Conservation (phyloP, 1,140 invertebrate species). For the Drosophila navojoa region DNA sequence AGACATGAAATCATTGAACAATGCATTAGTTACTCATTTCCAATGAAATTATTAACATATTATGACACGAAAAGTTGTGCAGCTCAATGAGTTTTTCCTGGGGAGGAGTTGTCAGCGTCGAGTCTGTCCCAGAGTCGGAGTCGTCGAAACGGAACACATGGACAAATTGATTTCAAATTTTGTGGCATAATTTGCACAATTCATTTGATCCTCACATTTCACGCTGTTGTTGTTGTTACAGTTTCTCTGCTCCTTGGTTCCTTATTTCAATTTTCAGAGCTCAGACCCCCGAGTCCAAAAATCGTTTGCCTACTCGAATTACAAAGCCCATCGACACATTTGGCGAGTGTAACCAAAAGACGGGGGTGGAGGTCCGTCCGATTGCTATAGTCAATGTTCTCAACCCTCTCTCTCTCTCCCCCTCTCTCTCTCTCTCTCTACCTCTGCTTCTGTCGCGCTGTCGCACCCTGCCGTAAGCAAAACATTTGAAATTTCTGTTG, state of each 20-base stretch:
- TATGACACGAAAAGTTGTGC: too few species aligned
- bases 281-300: conserved; percentile 19
- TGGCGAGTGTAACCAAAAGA: background rate
- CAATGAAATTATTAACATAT: too few species aligned
- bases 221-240: conserved; percentile 46
- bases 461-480: conserved; percentile 31
- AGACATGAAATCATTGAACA: too few species aligned
- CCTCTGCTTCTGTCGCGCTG: background rate
- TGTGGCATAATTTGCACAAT: conserved; percentile 70
- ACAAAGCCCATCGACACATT: conserved; percentile 67
- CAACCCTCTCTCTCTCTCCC: background rate
- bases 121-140: too few species aligned
- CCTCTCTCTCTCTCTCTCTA: background rate
- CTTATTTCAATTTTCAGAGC: conserved; percentile 28
- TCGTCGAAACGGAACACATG: conserved; percentile 61
- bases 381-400: background rate
- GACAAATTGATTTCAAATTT: conserved; percentile 76
- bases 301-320: conserved; percentile 59
- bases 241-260: conserved; percentile 5
- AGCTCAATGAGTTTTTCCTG: too few species aligned
- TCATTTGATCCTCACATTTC: conserved; percentile 69
- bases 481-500: conserved; percentile 48
- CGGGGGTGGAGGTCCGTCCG: background rate
- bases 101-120: too few species aligned
- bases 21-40: too few species aligned